phyloP scores from a whole-genome alignment of 2,888 invertebrate species.

The Hyalella azteca region DNA sequence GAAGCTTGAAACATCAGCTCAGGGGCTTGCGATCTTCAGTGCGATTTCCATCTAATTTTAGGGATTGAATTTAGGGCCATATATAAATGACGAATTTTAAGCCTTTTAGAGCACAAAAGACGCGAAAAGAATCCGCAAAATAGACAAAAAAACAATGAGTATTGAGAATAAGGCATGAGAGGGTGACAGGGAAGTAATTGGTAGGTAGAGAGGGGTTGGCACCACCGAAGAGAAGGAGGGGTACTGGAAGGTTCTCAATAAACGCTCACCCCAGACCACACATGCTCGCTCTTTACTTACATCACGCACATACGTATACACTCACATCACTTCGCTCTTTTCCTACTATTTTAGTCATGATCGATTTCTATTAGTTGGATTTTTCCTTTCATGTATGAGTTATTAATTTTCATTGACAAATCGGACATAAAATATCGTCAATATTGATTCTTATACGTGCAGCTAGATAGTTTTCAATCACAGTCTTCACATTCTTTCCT shows the following conservation, averaged over 20 bases:
- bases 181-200: neutral
- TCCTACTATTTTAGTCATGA: slow-evolving; percentile 36
- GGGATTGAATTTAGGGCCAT: too few relatives aligned
- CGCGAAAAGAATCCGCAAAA: too few relatives aligned
- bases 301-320: neutral
- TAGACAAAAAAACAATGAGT: too few relatives aligned
- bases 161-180: neutral
- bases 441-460: too few relatives aligned
- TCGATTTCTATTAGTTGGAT: slow-evolving; percentile 24
- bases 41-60: too few relatives aligned
- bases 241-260: slow-evolving; percentile 31
- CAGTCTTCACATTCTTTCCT: neutral
- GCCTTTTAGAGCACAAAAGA: too few relatives aligned
- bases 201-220: neutral
- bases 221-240: neutral
- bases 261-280: slow-evolving; percentile 33
- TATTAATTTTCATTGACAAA: neutral
- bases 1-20: too few relatives aligned
- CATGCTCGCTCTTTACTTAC: slow-evolving; percentile 36
- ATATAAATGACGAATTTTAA: too few relatives aligned
- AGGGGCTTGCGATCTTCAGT: too few relatives aligned
- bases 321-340: slow-evolving; percentile 27
- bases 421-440: too few relatives aligned
- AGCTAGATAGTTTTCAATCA: neutral
- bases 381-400: neutral